Evolutionary conservation across 1,140 invertebrate genomes (phyloP), one percentile per base, ranked within the genome.

Genomic region (Probaryconus sp.): DNA sequence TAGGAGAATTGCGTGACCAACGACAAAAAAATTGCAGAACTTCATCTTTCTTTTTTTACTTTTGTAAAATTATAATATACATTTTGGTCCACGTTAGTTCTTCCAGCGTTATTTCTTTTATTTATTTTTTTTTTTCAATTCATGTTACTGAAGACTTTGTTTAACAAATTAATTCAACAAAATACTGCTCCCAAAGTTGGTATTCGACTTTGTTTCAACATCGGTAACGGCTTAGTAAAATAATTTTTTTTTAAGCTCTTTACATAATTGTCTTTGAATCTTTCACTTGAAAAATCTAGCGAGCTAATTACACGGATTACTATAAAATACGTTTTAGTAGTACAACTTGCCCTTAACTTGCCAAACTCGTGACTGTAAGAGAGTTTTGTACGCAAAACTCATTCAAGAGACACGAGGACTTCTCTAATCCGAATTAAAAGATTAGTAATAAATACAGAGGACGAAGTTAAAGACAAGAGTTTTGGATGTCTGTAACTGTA

Each of bases 361-460:
- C 85, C 85, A 87, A 88, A 88, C 80, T 79, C 80, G 79, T 79
- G 70, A 76, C 28, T 53, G 48, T 42, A 37, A 40, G 73, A 65
- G 64, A 40, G 55, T 76, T 73, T 67, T 42, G 38, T 33, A 65
- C 58, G 33, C 20, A 56, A 43, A 63, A 68, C 51, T 76, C 56
- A 7, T 61, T 47, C 20, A 33, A 53, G 55, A 33, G 56, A 58
- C 73, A 73, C 77, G 79, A 80, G 76, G 72, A 88, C 85, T 86
- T 87, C 85, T 88, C 85, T 84, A 75, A 85, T 83, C 81, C 86
- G 85, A 88, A 88, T 88, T 88, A 84, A 83, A 79, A 69, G 38
- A 64, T 75, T 76, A 79, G 76, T 53, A 53, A 28, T 58, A 68
- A 69, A 73, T 28, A 67, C 28, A 38, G 14, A 31, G 24, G 16